Base-by-base conservation (phyloP, 2,113 vertebrate species). In the Austrofundulus limnaeus region DNA sequence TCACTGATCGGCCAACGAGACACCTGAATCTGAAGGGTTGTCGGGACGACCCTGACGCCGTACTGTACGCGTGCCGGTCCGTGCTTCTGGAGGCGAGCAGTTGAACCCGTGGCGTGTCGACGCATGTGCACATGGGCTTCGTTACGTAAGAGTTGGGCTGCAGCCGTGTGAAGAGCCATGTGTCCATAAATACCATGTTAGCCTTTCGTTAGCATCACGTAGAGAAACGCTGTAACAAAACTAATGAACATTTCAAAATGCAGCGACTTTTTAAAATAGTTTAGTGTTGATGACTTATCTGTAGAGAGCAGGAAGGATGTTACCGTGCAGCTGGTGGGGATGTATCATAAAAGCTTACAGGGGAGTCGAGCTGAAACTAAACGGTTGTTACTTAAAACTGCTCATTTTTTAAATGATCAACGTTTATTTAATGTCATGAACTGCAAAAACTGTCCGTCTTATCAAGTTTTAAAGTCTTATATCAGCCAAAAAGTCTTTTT, bases 171-270 rank as follows among this genome's bases (percentile, higher is more conserved):
- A 75, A 73, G 72, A 84, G 75, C 73, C 78, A 79, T 82, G 78
- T 89, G 86, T 85, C 83, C 78, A 85, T 81, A 83, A 86, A 86
- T 65, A 75, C 85, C 85, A 85, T 88, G 80, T 89, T 80, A 90
- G 88, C 88, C 86, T 90, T 89, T 87, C 9, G 75, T 82, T 63
- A 78, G 58, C 38, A 45, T 59, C 70, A 57, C 61, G 45, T 79
- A 77, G 66, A 54, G 69, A 42, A 52, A 59, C 16, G 9, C 65
- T 63, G 71, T 60, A 55, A 66, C 49, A 37, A 50, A 53, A 51
- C 5, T 43, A 23, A 73, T 23, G 38, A 64, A 60, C 75, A 75
- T 85, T 86, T 87, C 68, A 15, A 59, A 77, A 77, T 61, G 72
- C 79, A 71, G 66, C 71, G 45, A 19, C 45, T 55, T 41, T 1